Evolutionary conservation across 30 jellyfish, hydroid and myxozoan species (phyloP).

Genomic region (Aurelia sp.): DNA sequence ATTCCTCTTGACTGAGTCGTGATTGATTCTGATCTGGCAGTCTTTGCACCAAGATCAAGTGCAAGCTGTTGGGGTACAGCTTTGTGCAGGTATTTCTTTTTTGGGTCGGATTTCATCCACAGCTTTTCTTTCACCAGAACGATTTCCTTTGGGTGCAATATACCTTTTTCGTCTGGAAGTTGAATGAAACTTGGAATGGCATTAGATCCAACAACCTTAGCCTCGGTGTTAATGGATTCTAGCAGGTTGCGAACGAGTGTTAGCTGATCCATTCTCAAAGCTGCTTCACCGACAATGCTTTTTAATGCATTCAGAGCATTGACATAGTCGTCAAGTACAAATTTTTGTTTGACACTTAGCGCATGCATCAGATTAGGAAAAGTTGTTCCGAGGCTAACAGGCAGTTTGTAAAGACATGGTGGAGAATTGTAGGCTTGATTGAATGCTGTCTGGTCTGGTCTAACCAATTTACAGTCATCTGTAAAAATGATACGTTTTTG

Average conservation of each 20-base stretch:
- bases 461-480: slow-evolving; percentile 18
- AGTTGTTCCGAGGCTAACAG: not conserved
- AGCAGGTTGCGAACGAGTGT: slow-evolving; percentile 39
- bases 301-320: slow-evolving; percentile 24
- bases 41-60: slow-evolving; percentile 52
- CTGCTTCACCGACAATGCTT: not conserved
- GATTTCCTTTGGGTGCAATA: slow-evolving; percentile 12
- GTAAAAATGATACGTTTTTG: slow-evolving; percentile 7
- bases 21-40: slow-evolving; percentile 57
- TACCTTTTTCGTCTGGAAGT: slow-evolving; percentile 66
- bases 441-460: slow-evolving; percentile 20
- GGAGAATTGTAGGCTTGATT: slow-evolving; percentile 17
- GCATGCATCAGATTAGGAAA: slow-evolving; percentile 26
- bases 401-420: slow-evolving; percentile 60
- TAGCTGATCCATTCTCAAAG: slow-evolving; percentile 12
- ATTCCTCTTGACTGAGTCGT: slow-evolving; percentile 21
- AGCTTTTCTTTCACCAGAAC: slow-evolving; percentile 42
- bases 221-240: slow-evolving; percentile 28
- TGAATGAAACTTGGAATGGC: not conserved
- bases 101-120: slow-evolving; percentile 55
- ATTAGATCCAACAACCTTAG: too few relatives aligned
- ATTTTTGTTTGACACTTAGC: slow-evolving; percentile 52
- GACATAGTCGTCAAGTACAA: slow-evolving; percentile 8
- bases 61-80: slow-evolving; percentile 49
- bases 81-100: slow-evolving; percentile 29